Base-by-base conservation (phyloP, 2,113 vertebrate species). In the Oreochromis aureus region DNA sequence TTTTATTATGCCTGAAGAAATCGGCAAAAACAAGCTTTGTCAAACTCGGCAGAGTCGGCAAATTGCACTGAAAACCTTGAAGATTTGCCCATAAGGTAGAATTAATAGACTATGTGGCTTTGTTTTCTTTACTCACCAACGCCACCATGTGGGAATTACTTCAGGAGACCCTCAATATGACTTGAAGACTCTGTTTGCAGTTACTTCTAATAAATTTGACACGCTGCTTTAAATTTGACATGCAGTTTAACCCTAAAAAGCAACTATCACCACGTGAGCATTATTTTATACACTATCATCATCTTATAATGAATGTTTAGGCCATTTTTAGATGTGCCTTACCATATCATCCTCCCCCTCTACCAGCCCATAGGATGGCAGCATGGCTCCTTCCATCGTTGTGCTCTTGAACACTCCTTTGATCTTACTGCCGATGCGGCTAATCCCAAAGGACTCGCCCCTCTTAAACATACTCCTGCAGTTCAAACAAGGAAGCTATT, bases 321-420 rank as follows among this genome's bases (percentile, higher is more conserved):
- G 39, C 27, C n/a, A 34, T 32, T 41, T 86, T 22, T 36, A 78
- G 16, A 55, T 73, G 16, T 66, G 54, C 32, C 97, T 97, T 90
- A 99, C 98, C 95, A 98, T 97, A 86, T 98, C 98, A 58, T 99
- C 98, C 89, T 99, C 98, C 92, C 98, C 98, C 94, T 98, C 98
- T 9, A 97, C 94, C 92, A 97, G 89, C 44, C 97, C 98, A 84
- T 98, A 97, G 86, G 96, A 98, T 16, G 98, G 98, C 91, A 99
- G 94, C 97, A 99, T 98, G 80, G 98, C 98, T 63, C 98, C 98
- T 91, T 99, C 98, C 98, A 99, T 98, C 5, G 98, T 98, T 32
- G 98, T 98, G 90, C 98, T 99, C 95, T 98, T 99, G 94, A 99
- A 99, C 8, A 99, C 98, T 27, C 98, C 98, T 96, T 99, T 99